Evolutionary conservation across 92 coral and sea anemone species (phyloP), one percentile per base, ranked within the genome.

Genomic region (Phenganax marumi): DNA sequence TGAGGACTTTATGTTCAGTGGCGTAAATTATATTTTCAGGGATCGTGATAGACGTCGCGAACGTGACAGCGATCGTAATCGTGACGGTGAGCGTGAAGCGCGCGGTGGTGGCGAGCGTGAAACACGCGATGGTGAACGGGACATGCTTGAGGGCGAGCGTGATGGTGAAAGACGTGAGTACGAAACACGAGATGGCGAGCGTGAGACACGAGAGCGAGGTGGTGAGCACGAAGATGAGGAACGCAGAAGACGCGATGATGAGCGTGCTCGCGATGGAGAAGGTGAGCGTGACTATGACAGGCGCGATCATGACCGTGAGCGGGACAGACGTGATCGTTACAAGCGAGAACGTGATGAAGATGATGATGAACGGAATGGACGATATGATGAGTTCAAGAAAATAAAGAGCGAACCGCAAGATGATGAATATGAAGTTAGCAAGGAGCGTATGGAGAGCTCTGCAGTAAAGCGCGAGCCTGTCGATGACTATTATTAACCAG

Each of bases 121-220:
- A 69, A 49, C 50, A 39, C 75, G 75, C 52, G 75, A 69, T 9
- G 75, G 75, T 19, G 75, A 69, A 69, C 75, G 75, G 26, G 73
- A 68, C 16, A 14, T 19, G 7, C 63, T 3, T 13, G 63, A 56
- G 16, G 17, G 63, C 1, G 89, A 86, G 7, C 65, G 84, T 5
- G 71, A 66, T 12, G 54, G 91, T 26, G 91, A 88, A 39, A 89
- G 85, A 21, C 87, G 91, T 61, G 92, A 89, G 47, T 64, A 57
- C 50, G 92, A 91, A 72, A 52, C 56, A 47, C 91, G 91, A 43
- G 91, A 91, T 7, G 79, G 82, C 22, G 92, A 87, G 12, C 88
- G 93, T 55, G 89, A 50, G n/a, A 19, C 54, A 14, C 21, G 24
- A 26, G 55, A 11, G 7, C 53, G 76, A 7, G 76, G 75, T 21